phyloP scores from a whole-genome alignment of 2,113 vertebrate species.

The Lontra canadensis region DNA sequence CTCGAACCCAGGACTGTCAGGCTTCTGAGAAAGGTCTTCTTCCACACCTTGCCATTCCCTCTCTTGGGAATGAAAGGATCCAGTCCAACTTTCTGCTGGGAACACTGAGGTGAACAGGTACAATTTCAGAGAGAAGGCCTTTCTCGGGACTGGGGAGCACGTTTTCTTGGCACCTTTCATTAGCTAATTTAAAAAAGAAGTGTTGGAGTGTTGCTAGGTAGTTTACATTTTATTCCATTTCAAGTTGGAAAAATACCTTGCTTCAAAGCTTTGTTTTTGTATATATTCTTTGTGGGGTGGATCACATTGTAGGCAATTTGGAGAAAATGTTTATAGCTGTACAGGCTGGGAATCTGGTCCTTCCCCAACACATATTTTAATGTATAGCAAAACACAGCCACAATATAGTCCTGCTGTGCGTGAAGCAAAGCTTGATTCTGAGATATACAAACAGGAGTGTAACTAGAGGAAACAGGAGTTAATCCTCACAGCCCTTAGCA shows the following conservation, averaged over 20 bases:
- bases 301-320: constrained; percentile 67
- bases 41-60: not conserved
- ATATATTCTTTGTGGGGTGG: constrained; percentile 25
- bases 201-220: constrained; percentile 53
- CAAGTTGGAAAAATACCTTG: constrained; percentile 72
- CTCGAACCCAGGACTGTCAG: not conserved
- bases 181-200: constrained; percentile 70
- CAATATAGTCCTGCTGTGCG: constrained; percentile 56
- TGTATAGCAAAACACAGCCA: constrained; percentile 64
- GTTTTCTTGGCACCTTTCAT: constrained; percentile 66
- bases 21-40: not conserved
- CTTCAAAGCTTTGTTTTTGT: constrained; percentile 75
- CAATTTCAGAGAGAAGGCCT: constrained; percentile 40
- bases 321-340: constrained; percentile 71
- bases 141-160: constrained; percentile 21
- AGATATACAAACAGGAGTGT: constrained; percentile 32
- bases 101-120: constrained; percentile 37
- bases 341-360: constrained; percentile 69
- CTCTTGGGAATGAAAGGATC: constrained; percentile 29
- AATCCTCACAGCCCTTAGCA: not conserved
- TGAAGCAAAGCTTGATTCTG: constrained; percentile 48
- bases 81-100: constrained; percentile 23
- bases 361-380: constrained; percentile 72
- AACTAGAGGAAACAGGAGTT: constrained; percentile 15
- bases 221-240: constrained; percentile 79